Evolutionary conservation across 2,888 invertebrate species (phyloP).

Genomic region (Eremobia ochroleuca): DNA sequence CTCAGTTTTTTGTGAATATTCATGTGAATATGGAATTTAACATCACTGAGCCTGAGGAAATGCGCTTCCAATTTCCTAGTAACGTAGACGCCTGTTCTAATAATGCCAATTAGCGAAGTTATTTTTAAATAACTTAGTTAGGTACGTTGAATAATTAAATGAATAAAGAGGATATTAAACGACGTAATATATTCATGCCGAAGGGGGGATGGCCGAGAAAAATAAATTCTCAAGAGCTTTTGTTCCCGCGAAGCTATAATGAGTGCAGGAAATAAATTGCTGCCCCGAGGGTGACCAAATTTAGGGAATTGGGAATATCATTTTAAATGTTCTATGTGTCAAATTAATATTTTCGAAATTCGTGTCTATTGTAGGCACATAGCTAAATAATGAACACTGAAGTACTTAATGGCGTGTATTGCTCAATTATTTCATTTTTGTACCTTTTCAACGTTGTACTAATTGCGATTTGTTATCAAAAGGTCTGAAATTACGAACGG

Average conservation of each 20-base stretch:
- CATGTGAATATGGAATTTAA: constrained; percentile 54
- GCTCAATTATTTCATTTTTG: constrained; percentile 21
- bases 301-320: constrained; percentile 34
- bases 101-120: constrained; percentile 41
- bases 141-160: constrained; percentile 54
- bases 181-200: constrained; percentile 48
- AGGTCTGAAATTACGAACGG: constrained; percentile 67
- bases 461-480: constrained; percentile 61
- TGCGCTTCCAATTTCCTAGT: constrained; percentile 27
- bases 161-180: constrained; percentile 46
- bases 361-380: not conserved
- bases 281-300: constrained; percentile 18
- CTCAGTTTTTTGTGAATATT: constrained; percentile 51
- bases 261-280: constrained; percentile 55
- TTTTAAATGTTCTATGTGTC: not conserved
- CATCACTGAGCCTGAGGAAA: constrained; percentile 35
- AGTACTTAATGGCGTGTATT: constrained; percentile 31
- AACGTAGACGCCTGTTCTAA: constrained; percentile 35
- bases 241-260: constrained; percentile 52
- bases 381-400: constrained; percentile 6
- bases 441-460: constrained; percentile 36
- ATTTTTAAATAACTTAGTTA: constrained; percentile 44
- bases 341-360: not conserved
- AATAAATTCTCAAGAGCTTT: constrained; percentile 55
- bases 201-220: constrained; percentile 41